These are phyloP conservation scores for Plutomurus gul DNA, from an alignment of 1,140 invertebrate species.

Conservation along the genomic window DNA sequence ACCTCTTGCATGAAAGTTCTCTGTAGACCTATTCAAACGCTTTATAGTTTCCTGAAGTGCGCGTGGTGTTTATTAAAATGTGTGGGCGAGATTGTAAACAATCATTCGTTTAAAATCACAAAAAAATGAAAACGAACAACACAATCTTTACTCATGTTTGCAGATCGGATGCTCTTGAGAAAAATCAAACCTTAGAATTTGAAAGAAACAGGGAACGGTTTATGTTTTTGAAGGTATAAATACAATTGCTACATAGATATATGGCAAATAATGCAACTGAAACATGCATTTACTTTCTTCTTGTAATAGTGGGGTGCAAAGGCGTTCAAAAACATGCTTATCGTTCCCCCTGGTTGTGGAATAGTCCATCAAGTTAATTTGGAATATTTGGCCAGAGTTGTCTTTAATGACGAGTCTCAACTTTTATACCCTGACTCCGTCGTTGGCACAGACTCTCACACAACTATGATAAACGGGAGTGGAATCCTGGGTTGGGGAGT, in stretches of 20 bases:
- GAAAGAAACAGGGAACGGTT: conserved; percentile 96
- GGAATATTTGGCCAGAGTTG: conserved; percentile 93
- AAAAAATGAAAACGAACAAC: background rate
- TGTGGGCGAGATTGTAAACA: background rate
- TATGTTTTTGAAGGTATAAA: conserved; percentile 90
- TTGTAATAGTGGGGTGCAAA: conserved; percentile 86
- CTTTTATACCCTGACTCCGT: conserved; percentile 89
- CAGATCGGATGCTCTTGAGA: conserved; percentile 83
- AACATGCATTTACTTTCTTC: no score
- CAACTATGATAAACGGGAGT: conserved; percentile 97
- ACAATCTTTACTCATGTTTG: conserved; percentile 55
- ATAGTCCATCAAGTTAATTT: conserved; percentile 99
- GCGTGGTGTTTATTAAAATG: no score
- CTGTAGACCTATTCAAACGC: no score
- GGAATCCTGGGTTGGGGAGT: conserved; percentile 72
- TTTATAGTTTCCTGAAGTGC: no score
- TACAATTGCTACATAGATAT: no score
- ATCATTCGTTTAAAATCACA: background rate
- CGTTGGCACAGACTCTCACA: conserved; percentile 98
- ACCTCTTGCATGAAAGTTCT: no score
- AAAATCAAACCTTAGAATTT: conserved; percentile 89
- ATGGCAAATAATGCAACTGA: no score
- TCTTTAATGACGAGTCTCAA: conserved; percentile 71
- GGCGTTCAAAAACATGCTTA: conserved; percentile 93
- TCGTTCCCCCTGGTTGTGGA: conserved; percentile 96